Evolutionary conservation across 1,140 invertebrate genomes (phyloP).

Genomic region (Popillia japonica): DNA sequence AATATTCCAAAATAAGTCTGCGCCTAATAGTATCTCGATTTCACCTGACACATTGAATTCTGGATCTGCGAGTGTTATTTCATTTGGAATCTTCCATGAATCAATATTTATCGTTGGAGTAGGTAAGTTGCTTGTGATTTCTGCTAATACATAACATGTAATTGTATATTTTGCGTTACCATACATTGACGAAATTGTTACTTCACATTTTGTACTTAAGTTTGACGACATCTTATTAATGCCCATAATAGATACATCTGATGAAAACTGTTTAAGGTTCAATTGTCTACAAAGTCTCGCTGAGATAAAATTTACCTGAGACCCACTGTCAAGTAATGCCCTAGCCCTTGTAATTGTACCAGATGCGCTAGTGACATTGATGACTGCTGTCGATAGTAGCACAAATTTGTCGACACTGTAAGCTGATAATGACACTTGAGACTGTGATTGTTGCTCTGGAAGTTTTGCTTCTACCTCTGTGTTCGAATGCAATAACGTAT

Average conservation of each 20-base stretch:
- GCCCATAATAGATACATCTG: no score
- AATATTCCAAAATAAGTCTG: conserved; percentile 53
- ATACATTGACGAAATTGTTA: no score
- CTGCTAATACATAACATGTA: background rate
- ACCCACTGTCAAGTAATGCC: background rate
- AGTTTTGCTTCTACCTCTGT: background rate
- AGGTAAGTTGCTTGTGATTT: conserved; percentile 29
- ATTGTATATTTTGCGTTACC: conserved; percentile 5
- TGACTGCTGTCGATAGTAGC: background rate
- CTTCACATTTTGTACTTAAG: no score
- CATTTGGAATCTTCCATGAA: conserved; percentile 34
- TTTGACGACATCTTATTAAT: no score
- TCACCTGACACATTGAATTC: conserved; percentile 47
- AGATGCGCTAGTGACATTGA: background rate
- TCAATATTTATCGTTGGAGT: conserved; percentile 21
- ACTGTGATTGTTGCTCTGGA: background rate
- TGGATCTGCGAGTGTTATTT: conserved; percentile 48
- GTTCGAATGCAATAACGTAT: background rate
- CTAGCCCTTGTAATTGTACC: background rate
- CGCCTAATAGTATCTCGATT: conserved; percentile 54
- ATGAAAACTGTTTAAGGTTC: background rate
- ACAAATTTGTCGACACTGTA: background rate
- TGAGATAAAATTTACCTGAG: background rate
- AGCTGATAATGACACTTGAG: background rate
- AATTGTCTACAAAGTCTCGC: background rate